Evolutionary conservation across 2,888 invertebrate genomes (phyloP), one percentile per base, ranked within the genome.

Genomic region (Cheiracanthium punctorium): DNA sequence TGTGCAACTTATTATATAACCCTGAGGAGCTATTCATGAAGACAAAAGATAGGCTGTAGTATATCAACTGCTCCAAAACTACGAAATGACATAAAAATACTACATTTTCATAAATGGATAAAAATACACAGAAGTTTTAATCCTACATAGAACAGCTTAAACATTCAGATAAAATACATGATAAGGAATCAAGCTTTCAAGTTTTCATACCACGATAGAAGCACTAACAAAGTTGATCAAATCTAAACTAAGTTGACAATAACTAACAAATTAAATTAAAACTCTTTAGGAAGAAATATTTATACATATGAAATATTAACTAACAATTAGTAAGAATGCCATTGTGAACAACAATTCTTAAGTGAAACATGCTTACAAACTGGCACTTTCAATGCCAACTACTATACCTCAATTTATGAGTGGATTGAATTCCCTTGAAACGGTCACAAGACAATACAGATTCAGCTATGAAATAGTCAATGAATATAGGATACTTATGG

Each of bases 321-420:
- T 85, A 85, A 85, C 79, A 84, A 82, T 76, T 58, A 84, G 75
- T 85, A 79, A 79, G 79, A 74, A 85, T 85, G 79, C 74, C 30
- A 73, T 67, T 52, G 82, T 82, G 82, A 58, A 58, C 24, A 58
- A 58, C 75, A 76, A 77, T 33, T 73, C 48, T 41, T 41, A 74
- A 67, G 58, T 69, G 79, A 80, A 79, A 85, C 74, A 70, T 70
- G 43, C 84, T 32, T 84, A 84, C 37, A 69, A 80, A 79, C 48
- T 79, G 71, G 74, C 69, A 52, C 37, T 70, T 79, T 43, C 58
- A 32, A 74, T 65, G 69, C 73, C 69, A 67, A 71, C 58, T 43
- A 24, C 58, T 58, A 58, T 58, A 17, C 58, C 58, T 58, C 58
- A 58, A 24, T 58, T 58, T 58, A 58, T 17, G 58, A 24, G 24